Evolutionary conservation across 2,113 vertebrate species (phyloP), one percentile per base, ranked within the genome.

Genomic region (Ivindomyrus marchei): DNA sequence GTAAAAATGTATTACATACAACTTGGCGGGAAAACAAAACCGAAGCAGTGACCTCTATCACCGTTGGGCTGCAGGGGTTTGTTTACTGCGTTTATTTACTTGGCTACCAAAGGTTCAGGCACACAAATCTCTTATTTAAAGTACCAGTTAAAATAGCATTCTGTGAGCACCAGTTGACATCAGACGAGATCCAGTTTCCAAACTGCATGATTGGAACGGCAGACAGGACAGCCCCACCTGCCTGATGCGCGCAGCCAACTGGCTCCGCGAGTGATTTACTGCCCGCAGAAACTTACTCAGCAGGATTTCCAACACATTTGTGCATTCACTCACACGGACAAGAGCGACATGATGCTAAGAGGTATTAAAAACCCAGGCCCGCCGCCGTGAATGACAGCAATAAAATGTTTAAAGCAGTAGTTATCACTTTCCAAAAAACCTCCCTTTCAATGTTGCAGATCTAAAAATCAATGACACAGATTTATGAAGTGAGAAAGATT

Each of bases 321-420:
- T 92, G 93, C 90, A 91, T 91, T 94, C 94, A 91, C 91, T 92
- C 91, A 92, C 91, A 91, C 90, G 93, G 5, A 19, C 92, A 93
- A 94, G 93, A 94, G 94, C 93, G 93, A 94, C 86, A 92, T 92
- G 93, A 95, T 93, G 93, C 94, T 95, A 94, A 95, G 95, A 94
- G 94, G 93, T 94, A 91, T 92, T 94, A 94, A 95, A 95, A 94
- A 87, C 24, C 93, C 89, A 15, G 93, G 49, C 91, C 91, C 90
- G 88, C 89, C 19, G 87, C 93, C 93, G 94, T 91, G 90, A 94
- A 95, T 92, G 93, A 93, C 1, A 27, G 93, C 92, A 94, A 94
- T 93, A 94, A 94, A 95, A 53, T 93, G 94, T 94, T 93, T 93
- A 93, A 93, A 94, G 92, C 92, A 94, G 93, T 93, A 94, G 91